A percentile compares a stretch with the other conserved stretches of the same genome.
phyloP scores from a whole-genome alignment of 2,888 invertebrate genomes.

The Calameuta pallipes region DNA sequence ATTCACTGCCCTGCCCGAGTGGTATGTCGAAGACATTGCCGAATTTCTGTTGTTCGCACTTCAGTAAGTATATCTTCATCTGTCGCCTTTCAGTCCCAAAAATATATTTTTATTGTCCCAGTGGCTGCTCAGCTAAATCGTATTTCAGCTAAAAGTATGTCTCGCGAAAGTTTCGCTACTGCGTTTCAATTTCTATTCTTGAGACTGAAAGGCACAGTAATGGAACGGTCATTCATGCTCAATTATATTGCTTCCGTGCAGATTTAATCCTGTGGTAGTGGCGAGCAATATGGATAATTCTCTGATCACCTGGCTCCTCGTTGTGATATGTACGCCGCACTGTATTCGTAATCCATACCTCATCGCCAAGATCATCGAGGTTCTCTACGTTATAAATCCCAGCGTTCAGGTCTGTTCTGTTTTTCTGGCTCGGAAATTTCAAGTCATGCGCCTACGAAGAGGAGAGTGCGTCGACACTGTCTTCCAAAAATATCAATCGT shows the following conservation, averaged over 20 bases:
- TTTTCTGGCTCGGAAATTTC: background rate
- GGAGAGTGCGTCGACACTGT: background rate
- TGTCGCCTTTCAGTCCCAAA: background rate
- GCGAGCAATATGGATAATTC: slow-evolving; percentile 83
- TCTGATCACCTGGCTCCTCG: slow-evolving; percentile 88
- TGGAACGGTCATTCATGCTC: slow-evolving; percentile 4
- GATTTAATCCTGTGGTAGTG: slow-evolving; percentile 81
- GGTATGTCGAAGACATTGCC: slow-evolving; percentile 97
- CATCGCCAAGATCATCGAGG: slow-evolving; percentile 95
- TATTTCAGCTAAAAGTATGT: no score
- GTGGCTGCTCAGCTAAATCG: background rate
- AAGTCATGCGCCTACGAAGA: background rate
- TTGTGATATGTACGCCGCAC: slow-evolving; percentile 89
- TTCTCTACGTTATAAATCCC: slow-evolving; percentile 83
- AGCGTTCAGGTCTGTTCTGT: slow-evolving; percentile 68
- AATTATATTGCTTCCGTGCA: slow-evolving; percentile 53
- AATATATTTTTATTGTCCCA: background rate
- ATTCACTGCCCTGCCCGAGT: slow-evolving; percentile 94
- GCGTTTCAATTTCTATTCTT: background rate
- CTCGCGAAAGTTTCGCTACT: background rate
- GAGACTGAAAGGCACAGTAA: slow-evolving; percentile 1
- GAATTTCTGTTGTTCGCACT: slow-evolving; percentile 94
- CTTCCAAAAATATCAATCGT: background rate
- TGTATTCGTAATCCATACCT: slow-evolving; percentile 97
- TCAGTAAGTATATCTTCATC: slow-evolving; percentile 76